These are phyloP conservation scores for Thunnus maccoyii DNA, from an alignment of 2,113 vertebrate genomes.

Conservation along the genomic window DNA sequence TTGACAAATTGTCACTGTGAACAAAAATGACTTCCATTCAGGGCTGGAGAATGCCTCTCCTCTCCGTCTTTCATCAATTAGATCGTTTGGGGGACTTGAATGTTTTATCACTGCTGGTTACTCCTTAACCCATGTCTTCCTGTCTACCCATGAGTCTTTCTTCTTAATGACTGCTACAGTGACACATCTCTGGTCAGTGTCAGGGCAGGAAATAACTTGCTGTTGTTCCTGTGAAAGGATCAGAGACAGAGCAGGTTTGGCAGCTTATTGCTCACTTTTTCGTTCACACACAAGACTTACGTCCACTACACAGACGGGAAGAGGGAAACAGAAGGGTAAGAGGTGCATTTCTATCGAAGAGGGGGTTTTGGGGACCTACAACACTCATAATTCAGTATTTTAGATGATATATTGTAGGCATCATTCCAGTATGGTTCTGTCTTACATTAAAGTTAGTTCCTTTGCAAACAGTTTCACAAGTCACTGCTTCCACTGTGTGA, in stretches of 20 bases:
- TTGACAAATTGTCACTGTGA: slow-evolving; percentile 48
- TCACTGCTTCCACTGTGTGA: not conserved
- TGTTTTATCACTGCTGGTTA: not conserved
- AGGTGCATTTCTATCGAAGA: not conserved
- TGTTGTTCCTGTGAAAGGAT: slow-evolving; percentile 24
- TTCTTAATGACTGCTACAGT: slow-evolving; percentile 5
- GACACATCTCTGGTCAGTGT: slow-evolving; percentile 28
- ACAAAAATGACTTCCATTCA: slow-evolving; percentile 58
- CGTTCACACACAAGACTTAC: slow-evolving; percentile 10
- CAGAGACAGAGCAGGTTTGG: not conserved
- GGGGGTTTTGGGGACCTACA: not conserved
- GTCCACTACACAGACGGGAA: slow-evolving; percentile 8
- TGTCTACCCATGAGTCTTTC: not conserved
- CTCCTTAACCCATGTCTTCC: not conserved
- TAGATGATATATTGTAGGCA: slow-evolving; percentile 15
- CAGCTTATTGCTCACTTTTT: slow-evolving; percentile 24
- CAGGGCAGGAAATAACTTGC: slow-evolving; percentile 4
- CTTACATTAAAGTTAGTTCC: not conserved
- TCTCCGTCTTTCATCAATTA: slow-evolving; percentile 9
- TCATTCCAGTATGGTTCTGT: slow-evolving; percentile 18
- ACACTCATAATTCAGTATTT: slow-evolving; percentile 29
- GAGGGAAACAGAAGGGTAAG: not conserved
- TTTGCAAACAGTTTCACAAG: slow-evolving; percentile 30
- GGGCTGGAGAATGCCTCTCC: slow-evolving; percentile 10
- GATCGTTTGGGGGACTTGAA: not conserved